Percentiles rank a stretch among this genome's conserved stretches.
Evolutionary conservation across 2,113 vertebrate genomes (phyloP).

Genomic region (Prietella phreatophila): DNA sequence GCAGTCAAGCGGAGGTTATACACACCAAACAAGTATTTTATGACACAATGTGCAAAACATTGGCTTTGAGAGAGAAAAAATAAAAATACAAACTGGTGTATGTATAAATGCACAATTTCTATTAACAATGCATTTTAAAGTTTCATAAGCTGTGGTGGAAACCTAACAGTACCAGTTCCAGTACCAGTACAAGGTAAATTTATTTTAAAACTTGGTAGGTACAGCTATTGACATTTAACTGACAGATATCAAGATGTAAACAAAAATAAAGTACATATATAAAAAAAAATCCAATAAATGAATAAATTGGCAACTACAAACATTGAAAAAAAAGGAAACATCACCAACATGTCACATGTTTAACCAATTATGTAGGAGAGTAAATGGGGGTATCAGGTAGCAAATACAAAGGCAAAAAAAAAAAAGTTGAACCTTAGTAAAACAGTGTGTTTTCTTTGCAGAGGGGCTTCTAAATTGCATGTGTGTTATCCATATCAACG

Average conservation of each 20-base stretch:
- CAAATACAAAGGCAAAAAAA: neutral
- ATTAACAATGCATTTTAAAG: neutral
- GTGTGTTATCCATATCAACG: neutral
- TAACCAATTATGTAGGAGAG: neutral
- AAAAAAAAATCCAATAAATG: neutral
- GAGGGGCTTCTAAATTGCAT: neutral
- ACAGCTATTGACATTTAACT: neutral
- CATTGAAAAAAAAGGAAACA: neutral
- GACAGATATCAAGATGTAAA: neutral
- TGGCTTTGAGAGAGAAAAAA: constrained; percentile 33
- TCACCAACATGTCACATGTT: neutral
- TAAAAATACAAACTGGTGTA: neutral
- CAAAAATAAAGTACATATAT: neutral
- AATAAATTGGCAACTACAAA: neutral
- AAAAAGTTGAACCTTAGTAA: neutral
- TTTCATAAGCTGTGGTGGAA: neutral
- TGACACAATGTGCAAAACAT: constrained; percentile 44
- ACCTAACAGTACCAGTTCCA: neutral
- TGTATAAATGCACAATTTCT: too few species aligned
- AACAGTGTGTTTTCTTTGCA: neutral
- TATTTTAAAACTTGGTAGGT: neutral
- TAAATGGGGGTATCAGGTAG: neutral
- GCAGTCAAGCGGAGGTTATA: constrained; percentile 72
- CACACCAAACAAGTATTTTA: constrained; percentile 64
- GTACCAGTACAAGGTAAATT: neutral